These are phyloP conservation scores for Peromyscus maniculatus DNA, from an alignment of 2,113 vertebrate genomes.

Conservation along the genomic window DNA sequence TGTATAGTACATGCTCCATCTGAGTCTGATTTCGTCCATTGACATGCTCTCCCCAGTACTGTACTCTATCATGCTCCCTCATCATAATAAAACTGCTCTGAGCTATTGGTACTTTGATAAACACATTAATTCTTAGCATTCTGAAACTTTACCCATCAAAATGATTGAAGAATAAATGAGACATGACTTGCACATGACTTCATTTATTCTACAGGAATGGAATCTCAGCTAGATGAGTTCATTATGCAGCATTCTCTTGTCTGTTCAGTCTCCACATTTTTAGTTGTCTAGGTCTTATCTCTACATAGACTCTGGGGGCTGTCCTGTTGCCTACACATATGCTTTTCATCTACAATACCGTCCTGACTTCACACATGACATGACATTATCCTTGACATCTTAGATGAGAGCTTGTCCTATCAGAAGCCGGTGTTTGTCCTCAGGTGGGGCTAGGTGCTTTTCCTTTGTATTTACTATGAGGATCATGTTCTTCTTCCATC, in stretches of 20 bases:
- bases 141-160: background rate
- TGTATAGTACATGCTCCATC: background rate
- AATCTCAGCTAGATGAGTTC: too few relatives aligned
- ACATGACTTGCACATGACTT: background rate
- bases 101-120: too few relatives aligned
- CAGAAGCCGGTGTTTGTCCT: background rate
- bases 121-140: background rate
- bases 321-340: background rate
- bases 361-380: background rate
- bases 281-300: background rate
- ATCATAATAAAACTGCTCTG: too few relatives aligned
- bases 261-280: background rate
- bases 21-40: too few relatives aligned
- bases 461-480: background rate
- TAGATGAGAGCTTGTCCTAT: background rate
- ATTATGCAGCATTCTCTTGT: background rate
- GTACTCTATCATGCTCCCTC: too few relatives aligned
- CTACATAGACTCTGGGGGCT: background rate
- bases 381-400: background rate
- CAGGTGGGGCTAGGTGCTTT: background rate
- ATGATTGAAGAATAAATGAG: background rate
- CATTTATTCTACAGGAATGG: background rate
- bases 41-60: fast-evolving
- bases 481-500: background rate
- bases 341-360: too few relatives aligned